Evolutionary conservation across 2,888 invertebrate genomes (phyloP).

Genomic region (Platerodrilus igneus): DNA sequence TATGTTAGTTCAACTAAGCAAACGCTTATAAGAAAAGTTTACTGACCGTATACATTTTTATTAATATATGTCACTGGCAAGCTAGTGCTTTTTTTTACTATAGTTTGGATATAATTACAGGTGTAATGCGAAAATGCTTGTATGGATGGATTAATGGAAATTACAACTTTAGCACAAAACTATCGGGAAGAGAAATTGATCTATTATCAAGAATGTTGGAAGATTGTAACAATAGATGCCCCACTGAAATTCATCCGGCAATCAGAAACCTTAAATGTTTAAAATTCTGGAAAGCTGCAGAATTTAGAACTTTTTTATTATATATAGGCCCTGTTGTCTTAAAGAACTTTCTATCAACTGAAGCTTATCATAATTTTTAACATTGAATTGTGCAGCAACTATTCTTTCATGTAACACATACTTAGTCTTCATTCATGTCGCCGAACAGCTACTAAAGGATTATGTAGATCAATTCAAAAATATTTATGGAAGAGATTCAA

Average conservation of each 20-base stretch:
- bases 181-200: slow-evolving; percentile 7
- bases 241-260: slow-evolving; percentile 23
- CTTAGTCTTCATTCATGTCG: neutral
- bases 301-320: slow-evolving; percentile 28
- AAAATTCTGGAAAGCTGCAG: slow-evolving; percentile 27
- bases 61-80: too few relatives aligned
- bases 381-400: slow-evolving; percentile 14
- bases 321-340: slow-evolving; percentile 27
- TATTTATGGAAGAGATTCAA: slow-evolving; percentile 34
- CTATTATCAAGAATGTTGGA: slow-evolving; percentile 6
- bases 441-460: slow-evolving; percentile 16
- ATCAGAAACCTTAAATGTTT: slow-evolving; percentile 23
- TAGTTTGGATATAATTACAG: too few relatives aligned
- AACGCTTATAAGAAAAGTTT: too few relatives aligned
- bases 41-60: too few relatives aligned
- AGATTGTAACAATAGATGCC: slow-evolving; percentile 17
- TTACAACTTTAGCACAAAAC: slow-evolving; percentile 18
- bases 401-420: slow-evolving; percentile 8
- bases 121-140: slow-evolving; percentile 19
- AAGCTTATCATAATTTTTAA: slow-evolving; percentile 17
- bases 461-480: slow-evolving; percentile 20
- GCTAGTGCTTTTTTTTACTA: too few relatives aligned
- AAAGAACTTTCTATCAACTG: slow-evolving; percentile 18
- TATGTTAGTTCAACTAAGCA: too few relatives aligned
- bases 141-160: slow-evolving; percentile 18